Conservation (phyloP, 2,113 vertebrate species). For the Actenoides lindsayi region DNA sequence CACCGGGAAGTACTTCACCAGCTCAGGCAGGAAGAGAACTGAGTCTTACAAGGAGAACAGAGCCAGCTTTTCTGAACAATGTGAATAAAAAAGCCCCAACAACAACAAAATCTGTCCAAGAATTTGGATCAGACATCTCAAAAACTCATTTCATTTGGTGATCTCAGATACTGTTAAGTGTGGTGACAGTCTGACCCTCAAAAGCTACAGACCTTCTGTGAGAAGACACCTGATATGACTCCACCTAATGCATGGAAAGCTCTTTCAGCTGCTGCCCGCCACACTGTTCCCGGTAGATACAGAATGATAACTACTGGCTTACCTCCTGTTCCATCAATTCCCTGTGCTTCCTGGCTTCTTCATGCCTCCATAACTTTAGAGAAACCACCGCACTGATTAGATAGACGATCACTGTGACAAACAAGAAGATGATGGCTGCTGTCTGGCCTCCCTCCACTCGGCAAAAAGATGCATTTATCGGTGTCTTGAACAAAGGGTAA, state of each 20-base stretch:
- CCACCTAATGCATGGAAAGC: fast-evolving
- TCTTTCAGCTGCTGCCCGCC: neutral
- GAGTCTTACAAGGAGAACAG: neutral
- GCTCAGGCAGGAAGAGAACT: neutral
- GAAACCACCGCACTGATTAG: constrained; percentile 84
- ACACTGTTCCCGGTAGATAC: fast-evolving
- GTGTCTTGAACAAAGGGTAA: constrained; percentile 84
- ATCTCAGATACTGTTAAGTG: neutral
- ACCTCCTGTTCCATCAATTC: constrained; percentile 83
- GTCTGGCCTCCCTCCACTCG: constrained; percentile 91
- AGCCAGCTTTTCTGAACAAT: neutral
- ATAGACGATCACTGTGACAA: constrained; percentile 86
- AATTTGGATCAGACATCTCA: neutral
- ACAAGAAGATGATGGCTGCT: constrained; percentile 90
- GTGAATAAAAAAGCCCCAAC: neutral
- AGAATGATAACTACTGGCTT: neutral
- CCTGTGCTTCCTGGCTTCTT: constrained; percentile 82
- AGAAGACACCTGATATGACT: fast-evolving
- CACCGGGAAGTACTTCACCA: neutral
- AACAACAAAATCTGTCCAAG: neutral
- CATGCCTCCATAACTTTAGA: constrained; percentile 92
- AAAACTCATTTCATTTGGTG: fast-evolving
- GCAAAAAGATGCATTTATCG: constrained; percentile 86
- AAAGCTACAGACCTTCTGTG: neutral
- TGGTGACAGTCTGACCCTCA: neutral